Evolutionary conservation across 2,797 vertebrate genomes (phyloP).

Genomic region (Gadopsis bispinosus): DNA sequence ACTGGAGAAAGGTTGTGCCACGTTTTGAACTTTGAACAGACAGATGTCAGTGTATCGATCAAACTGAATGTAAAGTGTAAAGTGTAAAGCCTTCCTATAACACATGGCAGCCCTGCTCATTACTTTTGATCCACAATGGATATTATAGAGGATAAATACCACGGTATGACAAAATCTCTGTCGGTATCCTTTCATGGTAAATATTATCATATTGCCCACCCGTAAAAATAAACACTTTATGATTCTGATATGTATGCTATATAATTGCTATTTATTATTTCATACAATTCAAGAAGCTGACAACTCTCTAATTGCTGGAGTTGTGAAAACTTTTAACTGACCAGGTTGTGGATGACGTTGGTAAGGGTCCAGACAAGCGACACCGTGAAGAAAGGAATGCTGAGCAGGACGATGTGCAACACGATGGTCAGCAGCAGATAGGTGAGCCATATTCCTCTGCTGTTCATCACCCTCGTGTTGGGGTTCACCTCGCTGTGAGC

Average conservation of each 20-base stretch:
- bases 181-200: background rate
- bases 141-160: background rate
- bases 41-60: background rate
- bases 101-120: background rate
- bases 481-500: conserved; percentile 98
- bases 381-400: conserved; percentile 94
- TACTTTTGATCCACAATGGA: background rate
- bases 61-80: background rate
- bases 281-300: no score
- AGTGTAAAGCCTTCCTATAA: background rate
- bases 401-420: conserved; percentile 91
- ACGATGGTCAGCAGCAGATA: conserved; percentile 90
- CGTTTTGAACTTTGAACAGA: background rate
- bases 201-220: background rate
- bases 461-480: conserved; percentile 96
- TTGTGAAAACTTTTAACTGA: conserved; percentile 71
- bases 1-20: no score
- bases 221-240: background rate
- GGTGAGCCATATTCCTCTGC: conserved; percentile 94
- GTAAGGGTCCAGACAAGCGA: conserved; percentile 95
- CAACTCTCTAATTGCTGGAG: no score
- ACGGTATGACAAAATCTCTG: background rate
- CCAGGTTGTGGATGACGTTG: conserved; percentile 96
- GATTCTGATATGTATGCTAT: background rate
- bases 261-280: background rate